Evolutionary conservation across 2,888 invertebrate genomes (phyloP).

Genomic region (Tipula helvola): DNA sequence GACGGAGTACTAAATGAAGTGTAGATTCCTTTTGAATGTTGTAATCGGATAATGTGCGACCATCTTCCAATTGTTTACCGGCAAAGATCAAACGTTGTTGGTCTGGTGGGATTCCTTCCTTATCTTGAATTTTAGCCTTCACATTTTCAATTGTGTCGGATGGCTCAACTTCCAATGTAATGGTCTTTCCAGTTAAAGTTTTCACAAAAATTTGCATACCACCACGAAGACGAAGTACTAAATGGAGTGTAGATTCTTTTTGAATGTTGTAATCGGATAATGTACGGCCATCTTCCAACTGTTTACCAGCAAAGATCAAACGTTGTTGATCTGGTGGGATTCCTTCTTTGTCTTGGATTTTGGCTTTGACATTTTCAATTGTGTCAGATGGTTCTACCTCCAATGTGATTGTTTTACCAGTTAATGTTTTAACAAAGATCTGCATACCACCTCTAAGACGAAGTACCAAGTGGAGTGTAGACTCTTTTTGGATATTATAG

Average conservation of each 20-base stretch:
- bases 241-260: slow-evolving; percentile 88
- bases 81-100: slow-evolving; percentile 86
- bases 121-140: slow-evolving; percentile 84
- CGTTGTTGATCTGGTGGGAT: slow-evolving; percentile 83
- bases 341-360: slow-evolving; percentile 85
- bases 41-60: slow-evolving; percentile 82
- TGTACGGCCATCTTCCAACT: slow-evolving; percentile 87
- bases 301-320: slow-evolving; percentile 87
- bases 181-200: slow-evolving; percentile 87
- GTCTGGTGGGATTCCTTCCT: slow-evolving; percentile 84
- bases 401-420: slow-evolving; percentile 85
- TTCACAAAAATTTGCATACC: slow-evolving; percentile 96
- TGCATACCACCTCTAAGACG: slow-evolving; percentile 95
- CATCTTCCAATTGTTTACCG: slow-evolving; percentile 91
- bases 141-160: slow-evolving; percentile 93
- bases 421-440: slow-evolving; percentile 92
- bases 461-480: slow-evolving; percentile 87
- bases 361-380: slow-evolving; percentile 90
- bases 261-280: slow-evolving; percentile 89
- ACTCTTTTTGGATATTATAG: slow-evolving; percentile 91
- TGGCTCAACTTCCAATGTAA: slow-evolving; percentile 83
- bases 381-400: slow-evolving; percentile 88
- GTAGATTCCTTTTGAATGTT: slow-evolving; percentile 94
- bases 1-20: slow-evolving; percentile 83
- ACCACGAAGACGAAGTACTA: slow-evolving; percentile 88